Evolutionary conservation across 2,888 invertebrate genomes (phyloP), one percentile per base, ranked within the genome.

Genomic region (Leucophenga montana): DNA sequence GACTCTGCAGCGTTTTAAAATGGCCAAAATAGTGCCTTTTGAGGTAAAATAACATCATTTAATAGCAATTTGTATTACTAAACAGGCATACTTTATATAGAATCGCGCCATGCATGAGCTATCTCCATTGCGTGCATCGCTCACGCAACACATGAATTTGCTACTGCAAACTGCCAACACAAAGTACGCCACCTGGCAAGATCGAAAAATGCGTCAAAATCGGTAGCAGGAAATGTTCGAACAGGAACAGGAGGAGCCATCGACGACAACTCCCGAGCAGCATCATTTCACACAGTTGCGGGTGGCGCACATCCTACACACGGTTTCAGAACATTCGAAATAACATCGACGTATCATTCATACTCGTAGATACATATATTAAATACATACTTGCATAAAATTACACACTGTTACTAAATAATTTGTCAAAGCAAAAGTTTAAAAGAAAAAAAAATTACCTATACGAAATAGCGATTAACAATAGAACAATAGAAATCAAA

Each of bases 131-230:
- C 94, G 95, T 73, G 93, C 94, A 68, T 93, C 95, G 50, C 89
- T 96, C 48, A 95, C 95, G 8, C 92, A 92, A 88, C 97, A 98
- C 88, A 91, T 97, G 85, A 95, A 97, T 89, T 94, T 95, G 85
- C 91, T 97, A 89, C 90, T 98, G 77, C 94, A 94, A 85, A 93
- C 95, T 0, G 96, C 97, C 13, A 95, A 94, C 87, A 91, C 93
- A 73, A 97, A 97, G 85, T 97, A 94, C 90, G 94, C 92, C 56
- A 90, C 94, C 64, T 97, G 97, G 97, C 96, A 96, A 86, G 93
- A 94, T 77, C 89, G 94, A 71, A 92, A 92, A 84, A 87, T 91
- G 81, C 90, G 92, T 85, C 87, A 86, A 75, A 83, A 86, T 70
- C 85, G 89, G 85, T 89, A 89, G 85, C 86, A 85, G 72, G 73